Base-by-base conservation (phyloP, 2,888 invertebrate species). In the Athrips mouffetella region DNA sequence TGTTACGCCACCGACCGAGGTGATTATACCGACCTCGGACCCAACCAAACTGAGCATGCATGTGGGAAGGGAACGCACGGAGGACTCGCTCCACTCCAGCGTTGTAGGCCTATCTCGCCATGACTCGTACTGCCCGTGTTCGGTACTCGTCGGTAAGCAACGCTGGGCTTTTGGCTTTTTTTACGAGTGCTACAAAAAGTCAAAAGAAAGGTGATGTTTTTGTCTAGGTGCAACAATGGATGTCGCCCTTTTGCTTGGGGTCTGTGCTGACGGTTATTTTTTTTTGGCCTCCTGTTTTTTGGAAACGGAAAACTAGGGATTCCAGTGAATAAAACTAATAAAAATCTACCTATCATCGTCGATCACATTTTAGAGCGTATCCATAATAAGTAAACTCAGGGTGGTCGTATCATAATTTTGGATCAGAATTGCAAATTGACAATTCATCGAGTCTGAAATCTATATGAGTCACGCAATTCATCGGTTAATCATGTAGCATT, bases 1-100 rank as follows among this genome's bases (percentile, higher is more conserved):
- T 85, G 84, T 79, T 89, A 77, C 88, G 80, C 73, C 85, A 84
- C 72, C 84, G 82, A 81, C 74, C 83, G 87, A 89, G 89, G 89
- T 89, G 88, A 87, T 81, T 87, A 87, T 86, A 82, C 77, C 76
- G 76, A 71, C 73, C 74, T 77, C 76, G 81, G 76, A 61, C 70
- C 74, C 74, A 77, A 76, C n/a, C 76, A 77, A 76, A 72, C 79
- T 76, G 76, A 71, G 76, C 76, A 74, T 74, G 75, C 79, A 72
- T 77, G 78, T 73, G 69, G 73, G 69, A n/a, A n/a, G 69, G 73
- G 35, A 70, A 66, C 61, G 58, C 65, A 65, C 64, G 69, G 65
- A 57, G 57, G 57, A 58, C 54, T 53, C 54, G 57, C 51, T 58
- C 65, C 61, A 49, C 51, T 58, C 65, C 61, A 49, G 55, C 55